Evolutionary conservation across 2,113 vertebrate genomes (phyloP), one percentile per base, ranked within the genome.

Genomic region (Vanacampus margaritifer): DNA sequence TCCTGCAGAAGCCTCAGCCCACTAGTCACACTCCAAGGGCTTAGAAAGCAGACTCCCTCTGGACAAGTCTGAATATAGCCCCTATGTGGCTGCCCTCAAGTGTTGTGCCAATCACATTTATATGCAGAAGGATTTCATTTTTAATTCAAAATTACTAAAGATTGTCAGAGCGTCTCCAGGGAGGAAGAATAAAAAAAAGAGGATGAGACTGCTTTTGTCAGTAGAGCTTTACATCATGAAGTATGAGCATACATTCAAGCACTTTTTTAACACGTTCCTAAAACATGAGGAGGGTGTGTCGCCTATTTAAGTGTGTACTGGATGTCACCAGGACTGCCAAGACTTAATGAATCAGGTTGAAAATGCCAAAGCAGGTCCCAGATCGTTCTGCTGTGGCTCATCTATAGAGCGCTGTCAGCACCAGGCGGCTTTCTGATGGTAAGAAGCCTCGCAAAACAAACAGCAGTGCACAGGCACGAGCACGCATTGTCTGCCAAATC

Each of bases 261-360:
- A 32, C 28, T 32, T 74, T 48, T 63, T 72, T 59, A 77, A 76
- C 26, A 45, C 74, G 46, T 79, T 74, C 54, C 65, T 76, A 32
- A 58, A 74, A 74, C 71, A 72, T 43, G 12, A 28, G 54, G 69
- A 80, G 69, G 17, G 54, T 62, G 64, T 75, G 65, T 56, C 39
- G 74, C 78, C 79, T 10, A 11, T 79, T 84, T 81, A 64, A 72
- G 75, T 62, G 79, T 54, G 74, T 63, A 54, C 23, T 14, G 51
- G 51, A 17, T 82, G 76, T 81, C 81, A 80, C 73, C 65, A 32
- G 64, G 51, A 51, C 72, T 83, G 83, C 83, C 85, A 84, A 71
- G 80, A 87, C 82, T 87, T 82, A 85, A 89, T 89, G 79, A 85
- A 84, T 87, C 78, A 87, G 76, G 82, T 84, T 87, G 85, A 86